Percentiles rank a stretch among this genome's conserved stretches.
phyloP scores from a whole-genome alignment of 64 coral and sea anemone genomes.

The Montipora capricornis region DNA sequence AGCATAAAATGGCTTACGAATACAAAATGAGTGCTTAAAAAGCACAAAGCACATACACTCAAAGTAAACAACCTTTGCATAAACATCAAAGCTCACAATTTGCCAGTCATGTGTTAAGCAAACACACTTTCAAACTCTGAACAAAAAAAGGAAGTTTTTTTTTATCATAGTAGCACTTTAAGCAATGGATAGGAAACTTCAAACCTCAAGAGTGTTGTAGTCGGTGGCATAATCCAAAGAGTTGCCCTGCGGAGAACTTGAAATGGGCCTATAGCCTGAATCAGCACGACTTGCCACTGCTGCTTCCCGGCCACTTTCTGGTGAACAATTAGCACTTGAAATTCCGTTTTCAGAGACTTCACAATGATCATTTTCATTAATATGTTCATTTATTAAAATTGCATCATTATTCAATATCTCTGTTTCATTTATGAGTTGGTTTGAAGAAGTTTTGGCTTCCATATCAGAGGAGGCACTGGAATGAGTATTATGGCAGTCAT shows the following conservation, averaged over 20 bases:
- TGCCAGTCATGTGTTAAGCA: no score
- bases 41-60: no score
- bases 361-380: neutral
- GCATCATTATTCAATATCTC: neutral
- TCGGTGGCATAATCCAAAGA: neutral
- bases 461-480: neutral
- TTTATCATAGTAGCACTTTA: neutral
- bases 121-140: no score
- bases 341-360: neutral
- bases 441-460: neutral
- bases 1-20: no score
- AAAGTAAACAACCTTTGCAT: no score
- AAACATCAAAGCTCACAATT: no score
- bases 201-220: constrained; percentile 36
- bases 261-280: neutral
- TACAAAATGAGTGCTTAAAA: no score
- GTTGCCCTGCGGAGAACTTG: neutral
- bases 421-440: neutral
- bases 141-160: no score
- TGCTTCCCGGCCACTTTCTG: neutral
- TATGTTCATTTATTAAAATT: neutral
- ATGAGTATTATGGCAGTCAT: neutral
- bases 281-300: neutral
- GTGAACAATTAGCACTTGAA: neutral
- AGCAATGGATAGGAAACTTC: neutral